Percentiles rank a stretch among this genome's conserved stretches.
phyloP scores from a whole-genome alignment of 2,113 vertebrate species.

The Machaerirhynchus nigripectus region DNA sequence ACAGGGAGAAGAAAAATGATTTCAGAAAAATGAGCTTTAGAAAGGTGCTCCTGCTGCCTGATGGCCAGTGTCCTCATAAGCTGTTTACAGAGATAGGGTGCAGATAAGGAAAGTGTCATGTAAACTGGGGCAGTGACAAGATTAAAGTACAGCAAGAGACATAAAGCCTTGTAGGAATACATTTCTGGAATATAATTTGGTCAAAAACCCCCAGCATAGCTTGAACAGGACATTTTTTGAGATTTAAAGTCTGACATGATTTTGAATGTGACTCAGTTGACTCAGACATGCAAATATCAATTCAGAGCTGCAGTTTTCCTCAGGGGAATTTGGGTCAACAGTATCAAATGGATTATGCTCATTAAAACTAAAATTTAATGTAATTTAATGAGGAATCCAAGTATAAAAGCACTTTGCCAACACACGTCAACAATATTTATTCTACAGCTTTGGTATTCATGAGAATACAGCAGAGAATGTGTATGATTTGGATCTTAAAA shows the following conservation, averaged over 20 bases:
- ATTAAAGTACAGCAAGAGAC: not conserved
- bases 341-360: constrained; percentile 23
- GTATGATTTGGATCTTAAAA: not conserved
- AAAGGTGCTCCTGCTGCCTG: constrained; percentile 22
- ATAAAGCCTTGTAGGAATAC: not conserved
- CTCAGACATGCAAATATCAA: not conserved
- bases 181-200: not conserved
- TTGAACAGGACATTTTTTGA: not conserved
- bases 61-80: not conserved
- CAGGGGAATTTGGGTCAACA: not conserved
- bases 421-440: not conserved
- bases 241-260: not conserved
- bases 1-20: constrained; percentile 30
- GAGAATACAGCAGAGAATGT: not conserved
- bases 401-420: constrained; percentile 23
- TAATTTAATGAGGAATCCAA: constrained; percentile 42
- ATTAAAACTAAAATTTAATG: constrained; percentile 39
- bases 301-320: not conserved
- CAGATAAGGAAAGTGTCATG: not conserved
- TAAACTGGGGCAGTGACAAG: not conserved
- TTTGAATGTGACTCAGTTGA: not conserved
- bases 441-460: not conserved
- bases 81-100: not conserved
- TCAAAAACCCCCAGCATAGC: not conserved
- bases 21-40: constrained; percentile 36